Evolutionary conservation across 2,797 vertebrate genomes (phyloP).

Genomic region (Antrozous pallidus): DNA sequence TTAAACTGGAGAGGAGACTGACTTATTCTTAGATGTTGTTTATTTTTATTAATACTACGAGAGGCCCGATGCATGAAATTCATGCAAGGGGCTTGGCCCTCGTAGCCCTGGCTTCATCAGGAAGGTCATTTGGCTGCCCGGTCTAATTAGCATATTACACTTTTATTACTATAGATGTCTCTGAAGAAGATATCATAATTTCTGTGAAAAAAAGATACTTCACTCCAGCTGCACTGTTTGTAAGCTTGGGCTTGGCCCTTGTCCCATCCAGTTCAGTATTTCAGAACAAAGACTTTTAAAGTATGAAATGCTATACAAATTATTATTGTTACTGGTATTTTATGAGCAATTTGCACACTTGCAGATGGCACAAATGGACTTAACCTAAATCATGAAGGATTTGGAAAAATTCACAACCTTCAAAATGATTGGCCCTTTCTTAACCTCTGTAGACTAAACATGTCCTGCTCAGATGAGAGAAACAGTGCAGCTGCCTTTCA

Average conservation of each 20-base stretch:
- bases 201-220: slow-evolving; percentile 76
- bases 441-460: slow-evolving; percentile 55
- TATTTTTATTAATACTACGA: slow-evolving; percentile 80
- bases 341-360: background rate
- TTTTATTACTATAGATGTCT: slow-evolving; percentile 29
- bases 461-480: background rate
- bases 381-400: slow-evolving; percentile 34
- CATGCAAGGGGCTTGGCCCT: no score
- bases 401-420: slow-evolving; percentile 40
- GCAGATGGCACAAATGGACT: background rate
- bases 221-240: background rate
- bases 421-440: slow-evolving; percentile 4
- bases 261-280: background rate
- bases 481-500: slow-evolving; percentile 15
- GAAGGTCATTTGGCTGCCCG: no score
- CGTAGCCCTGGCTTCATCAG: accelerated
- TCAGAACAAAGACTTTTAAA: slow-evolving; percentile 44
- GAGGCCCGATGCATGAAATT: no score
- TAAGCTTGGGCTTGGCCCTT: background rate
- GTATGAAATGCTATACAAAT: background rate
- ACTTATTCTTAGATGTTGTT: slow-evolving; percentile 78
- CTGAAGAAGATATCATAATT: slow-evolving; percentile 71
- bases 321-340: slow-evolving; percentile 33
- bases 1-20: slow-evolving; percentile 78
- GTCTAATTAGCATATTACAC: no score